Evolutionary conservation across 2,888 invertebrate genomes (phyloP).

Genomic region (Xylota sylvarum): DNA sequence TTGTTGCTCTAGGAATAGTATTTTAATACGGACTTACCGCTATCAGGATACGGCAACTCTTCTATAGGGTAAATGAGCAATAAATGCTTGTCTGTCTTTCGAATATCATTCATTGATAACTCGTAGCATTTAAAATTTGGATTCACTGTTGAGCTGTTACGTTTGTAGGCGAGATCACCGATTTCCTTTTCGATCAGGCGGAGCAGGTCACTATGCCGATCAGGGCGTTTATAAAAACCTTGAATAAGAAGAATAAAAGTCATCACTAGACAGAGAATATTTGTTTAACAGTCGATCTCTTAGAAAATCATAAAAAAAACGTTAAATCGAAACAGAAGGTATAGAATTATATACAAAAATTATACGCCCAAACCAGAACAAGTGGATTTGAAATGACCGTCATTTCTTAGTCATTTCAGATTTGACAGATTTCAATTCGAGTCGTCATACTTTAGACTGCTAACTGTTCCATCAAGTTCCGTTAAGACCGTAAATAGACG

Average conservation of each 20-base stretch:
- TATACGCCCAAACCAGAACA: no score
- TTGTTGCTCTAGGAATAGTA: not conserved
- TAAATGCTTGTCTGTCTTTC: slow-evolving; percentile 86
- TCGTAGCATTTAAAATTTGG: slow-evolving; percentile 81
- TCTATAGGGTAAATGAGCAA: slow-evolving; percentile 86
- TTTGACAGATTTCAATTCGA: no score
- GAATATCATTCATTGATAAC: slow-evolving; percentile 87
- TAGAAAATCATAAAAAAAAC: no score
- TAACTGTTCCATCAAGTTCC: no score
- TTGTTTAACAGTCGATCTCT: not conserved
- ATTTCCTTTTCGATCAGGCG: slow-evolving; percentile 86
- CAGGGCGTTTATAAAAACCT: slow-evolving; percentile 83
- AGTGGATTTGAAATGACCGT: no score
- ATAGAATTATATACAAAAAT: no score
- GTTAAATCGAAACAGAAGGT: no score
- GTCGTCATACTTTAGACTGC: no score
- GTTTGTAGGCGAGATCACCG: slow-evolving; percentile 85
- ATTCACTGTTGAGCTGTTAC: slow-evolving; percentile 77
- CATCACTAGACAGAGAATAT: not conserved
- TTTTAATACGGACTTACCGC: slow-evolving; percentile 83
- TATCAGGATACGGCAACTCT: slow-evolving; percentile 82
- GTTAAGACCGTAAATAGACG: no score
- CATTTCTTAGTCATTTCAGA: no score
- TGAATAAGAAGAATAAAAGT: slow-evolving; percentile 47
- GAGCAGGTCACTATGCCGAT: slow-evolving; percentile 86